These are phyloP conservation scores for Drosophila pegasa DNA, from an alignment of 2,888 invertebrate genomes.

Conservation along the genomic window DNA sequence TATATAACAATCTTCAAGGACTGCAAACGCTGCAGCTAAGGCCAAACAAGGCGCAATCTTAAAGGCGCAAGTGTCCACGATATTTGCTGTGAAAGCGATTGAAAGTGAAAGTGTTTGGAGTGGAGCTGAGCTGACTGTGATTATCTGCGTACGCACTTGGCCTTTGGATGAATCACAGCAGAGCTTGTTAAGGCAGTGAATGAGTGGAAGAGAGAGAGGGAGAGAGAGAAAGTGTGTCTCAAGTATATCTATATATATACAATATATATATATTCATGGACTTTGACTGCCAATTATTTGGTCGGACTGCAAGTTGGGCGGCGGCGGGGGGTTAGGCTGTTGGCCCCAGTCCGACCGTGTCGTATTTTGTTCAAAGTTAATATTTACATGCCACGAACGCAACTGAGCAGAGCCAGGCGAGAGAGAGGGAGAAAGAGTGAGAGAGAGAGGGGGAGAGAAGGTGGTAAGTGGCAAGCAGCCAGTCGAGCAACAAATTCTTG, in stretches of 20 bases:
- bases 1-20: too few relatives aligned
- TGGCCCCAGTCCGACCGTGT: slow-evolving; percentile 50
- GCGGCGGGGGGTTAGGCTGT: not conserved
- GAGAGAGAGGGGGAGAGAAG: not conserved
- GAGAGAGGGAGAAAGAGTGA: not conserved
- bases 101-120: slow-evolving; percentile 11
- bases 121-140: slow-evolving; percentile 2
- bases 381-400: slow-evolving; percentile 76
- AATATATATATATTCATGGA: slow-evolving; percentile 3
- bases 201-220: not conserved
- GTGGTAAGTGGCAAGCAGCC: not conserved
- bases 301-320: slow-evolving; percentile 18
- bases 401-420: slow-evolving; percentile 28
- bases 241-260: not conserved
- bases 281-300: slow-evolving; percentile 21
- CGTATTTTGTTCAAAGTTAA: slow-evolving; percentile 77
- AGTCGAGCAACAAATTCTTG: slow-evolving; percentile 75
- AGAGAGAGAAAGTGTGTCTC: not conserved
- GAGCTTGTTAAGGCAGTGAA: not conserved
- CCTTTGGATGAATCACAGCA: not conserved
- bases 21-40: not conserved
- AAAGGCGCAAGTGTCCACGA: not conserved
- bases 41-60: not conserved
- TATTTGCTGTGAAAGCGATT: slow-evolving; percentile 7
- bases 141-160: slow-evolving; percentile 8